Conservation (phyloP, 2,113 vertebrate genomes). For the Actenoides lindsayi region DNA sequence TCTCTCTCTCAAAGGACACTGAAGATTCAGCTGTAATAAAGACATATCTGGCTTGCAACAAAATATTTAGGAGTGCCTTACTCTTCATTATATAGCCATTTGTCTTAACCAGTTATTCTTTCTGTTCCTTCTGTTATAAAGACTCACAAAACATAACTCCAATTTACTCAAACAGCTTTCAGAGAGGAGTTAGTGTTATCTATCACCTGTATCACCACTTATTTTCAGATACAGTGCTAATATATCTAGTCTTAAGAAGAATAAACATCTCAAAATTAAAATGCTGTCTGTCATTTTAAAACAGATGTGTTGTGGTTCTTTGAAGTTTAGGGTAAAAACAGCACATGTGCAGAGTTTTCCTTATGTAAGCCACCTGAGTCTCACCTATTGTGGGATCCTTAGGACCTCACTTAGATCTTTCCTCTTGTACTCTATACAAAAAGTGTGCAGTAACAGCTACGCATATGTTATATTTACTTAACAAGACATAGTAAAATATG, state of each 20-base stretch:
- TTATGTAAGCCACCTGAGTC: background rate
- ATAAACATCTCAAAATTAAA: background rate
- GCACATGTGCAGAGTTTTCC: background rate
- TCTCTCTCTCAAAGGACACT: background rate
- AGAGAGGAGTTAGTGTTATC: background rate
- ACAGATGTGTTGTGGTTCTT: background rate
- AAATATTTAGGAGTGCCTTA: background rate
- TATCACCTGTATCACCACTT: rapidly evolving
- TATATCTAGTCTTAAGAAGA: background rate
- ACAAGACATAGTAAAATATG: background rate
- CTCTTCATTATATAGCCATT: background rate
- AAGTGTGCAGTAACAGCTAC: background rate
- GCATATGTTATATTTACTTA: rapidly evolving
- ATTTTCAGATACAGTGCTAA: background rate
- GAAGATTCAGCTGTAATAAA: background rate
- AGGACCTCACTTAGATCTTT: background rate
- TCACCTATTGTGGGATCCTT: background rate
- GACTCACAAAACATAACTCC: background rate
- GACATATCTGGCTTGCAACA: background rate
- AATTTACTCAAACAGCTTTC: background rate
- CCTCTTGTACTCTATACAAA: background rate
- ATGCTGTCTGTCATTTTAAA: background rate
- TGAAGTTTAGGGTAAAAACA: background rate
- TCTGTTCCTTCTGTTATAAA: background rate
- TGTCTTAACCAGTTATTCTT: background rate